These are phyloP conservation scores for Vultur gryphus DNA, from an alignment of 2,797 vertebrate genomes.

Conservation along the genomic window DNA sequence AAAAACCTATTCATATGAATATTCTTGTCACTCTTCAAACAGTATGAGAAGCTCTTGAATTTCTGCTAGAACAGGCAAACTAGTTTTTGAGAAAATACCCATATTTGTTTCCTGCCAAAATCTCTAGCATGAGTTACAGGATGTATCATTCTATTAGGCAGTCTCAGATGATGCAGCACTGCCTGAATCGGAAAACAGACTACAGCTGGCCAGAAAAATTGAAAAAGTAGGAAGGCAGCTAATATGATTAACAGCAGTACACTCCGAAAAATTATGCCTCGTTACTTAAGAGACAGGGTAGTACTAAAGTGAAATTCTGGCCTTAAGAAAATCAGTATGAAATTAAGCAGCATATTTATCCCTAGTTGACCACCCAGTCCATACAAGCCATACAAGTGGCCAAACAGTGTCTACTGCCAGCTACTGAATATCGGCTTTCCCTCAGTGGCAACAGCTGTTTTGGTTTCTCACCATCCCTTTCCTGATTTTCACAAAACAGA, in stretches of 20 bases:
- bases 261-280: not conserved
- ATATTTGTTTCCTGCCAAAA: not conserved
- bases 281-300: not conserved
- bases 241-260: not conserved
- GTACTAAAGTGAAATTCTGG: not conserved
- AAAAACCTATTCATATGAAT: not conserved
- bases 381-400: not conserved
- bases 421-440: not conserved
- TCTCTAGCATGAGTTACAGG: not conserved
- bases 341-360: not conserved
- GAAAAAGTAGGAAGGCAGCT: not conserved
- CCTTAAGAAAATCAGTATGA: not conserved
- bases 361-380: not conserved
- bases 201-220: not conserved
- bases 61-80: not conserved
- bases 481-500: not conserved
- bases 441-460: not conserved
- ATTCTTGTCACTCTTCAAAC: not conserved
- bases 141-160: not conserved
- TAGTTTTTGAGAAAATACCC: not conserved
- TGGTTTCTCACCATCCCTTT: not conserved
- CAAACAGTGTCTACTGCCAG: not conserved
- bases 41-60: not conserved
- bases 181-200: not conserved
- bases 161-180: not conserved